Conservation (phyloP, 1,140 invertebrate species). For the Diorhabda elongata region DNA sequence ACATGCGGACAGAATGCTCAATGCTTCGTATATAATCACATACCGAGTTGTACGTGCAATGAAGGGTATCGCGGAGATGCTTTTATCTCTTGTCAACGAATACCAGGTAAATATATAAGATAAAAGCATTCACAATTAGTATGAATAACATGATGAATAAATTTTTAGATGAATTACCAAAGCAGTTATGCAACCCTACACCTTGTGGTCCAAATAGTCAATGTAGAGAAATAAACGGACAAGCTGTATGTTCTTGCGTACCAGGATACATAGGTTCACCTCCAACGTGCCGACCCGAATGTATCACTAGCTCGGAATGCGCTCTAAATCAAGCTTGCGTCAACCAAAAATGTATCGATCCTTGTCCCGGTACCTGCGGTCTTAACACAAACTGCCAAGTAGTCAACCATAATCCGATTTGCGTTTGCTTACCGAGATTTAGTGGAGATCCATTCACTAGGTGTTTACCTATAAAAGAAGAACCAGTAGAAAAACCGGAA, state of each 20-base stretch:
- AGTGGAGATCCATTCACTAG: constrained; percentile 63
- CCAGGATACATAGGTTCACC: constrained; percentile 60
- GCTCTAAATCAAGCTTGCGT: constrained; percentile 53
- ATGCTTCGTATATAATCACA: constrained; percentile 67
- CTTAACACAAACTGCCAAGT: constrained; percentile 59
- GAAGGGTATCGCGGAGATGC: constrained; percentile 71
- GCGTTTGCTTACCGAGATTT: constrained; percentile 56
- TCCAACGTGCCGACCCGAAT: constrained; percentile 58
- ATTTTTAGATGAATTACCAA: constrained; percentile 22
- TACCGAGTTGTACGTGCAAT: constrained; percentile 64
- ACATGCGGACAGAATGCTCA: constrained; percentile 62
- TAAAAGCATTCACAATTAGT: background rate
- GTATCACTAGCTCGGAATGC: constrained; percentile 57
- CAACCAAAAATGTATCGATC: constrained; percentile 60
- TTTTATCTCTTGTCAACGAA: constrained; percentile 64
- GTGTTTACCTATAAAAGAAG: constrained; percentile 49
- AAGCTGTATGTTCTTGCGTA: constrained; percentile 60
- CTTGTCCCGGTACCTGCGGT: constrained; percentile 62
- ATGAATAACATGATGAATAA: background rate
- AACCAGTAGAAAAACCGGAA: constrained; percentile 44
- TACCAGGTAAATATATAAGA: constrained; percentile 29
- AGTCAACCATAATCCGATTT: constrained; percentile 63
- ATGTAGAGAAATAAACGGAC: constrained; percentile 57
- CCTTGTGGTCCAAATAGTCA: constrained; percentile 61
- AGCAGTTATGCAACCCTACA: constrained; percentile 52